Percentiles rank a stretch among this genome's conserved stretches.
These are phyloP conservation scores for Meiosimyza decipiens DNA, from an alignment of 2,888 invertebrate species.

Conservation along the genomic window DNA sequence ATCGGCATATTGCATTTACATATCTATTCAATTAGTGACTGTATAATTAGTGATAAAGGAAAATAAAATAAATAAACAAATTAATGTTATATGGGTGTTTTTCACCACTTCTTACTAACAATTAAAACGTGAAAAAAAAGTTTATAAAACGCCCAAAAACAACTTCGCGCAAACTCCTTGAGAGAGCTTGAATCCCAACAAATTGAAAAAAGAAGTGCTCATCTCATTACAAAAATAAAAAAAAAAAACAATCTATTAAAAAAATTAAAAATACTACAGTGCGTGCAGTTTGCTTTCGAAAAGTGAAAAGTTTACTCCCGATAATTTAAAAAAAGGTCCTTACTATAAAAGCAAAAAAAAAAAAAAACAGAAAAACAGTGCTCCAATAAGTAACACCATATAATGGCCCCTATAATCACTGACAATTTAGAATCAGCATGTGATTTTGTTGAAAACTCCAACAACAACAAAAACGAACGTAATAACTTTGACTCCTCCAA, in stretches of 20 bases:
- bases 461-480: slow-evolving; percentile 46
- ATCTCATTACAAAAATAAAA: slow-evolving; percentile 15
- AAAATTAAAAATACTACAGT: slow-evolving; percentile 21
- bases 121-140: not conserved
- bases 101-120: not conserved
- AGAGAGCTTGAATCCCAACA: not conserved
- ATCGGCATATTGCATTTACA: slow-evolving; percentile 12
- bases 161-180: not conserved
- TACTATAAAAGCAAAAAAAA: slow-evolving; percentile 25
- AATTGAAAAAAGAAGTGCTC: not conserved
- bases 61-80: slow-evolving; percentile 6
- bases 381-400: slow-evolving; percentile 50
- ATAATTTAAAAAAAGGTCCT: slow-evolving; percentile 28
- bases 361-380: slow-evolving; percentile 38
- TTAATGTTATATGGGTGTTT: not conserved
- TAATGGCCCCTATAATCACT: slow-evolving; percentile 66
- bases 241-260: slow-evolving; percentile 29
- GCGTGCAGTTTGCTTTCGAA: slow-evolving; percentile 13
- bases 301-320: slow-evolving; percentile 33
- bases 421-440: slow-evolving; percentile 65
- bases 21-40: slow-evolving; percentile 20
- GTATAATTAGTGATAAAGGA: slow-evolving; percentile 9
- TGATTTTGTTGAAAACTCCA: slow-evolving; percentile 61
- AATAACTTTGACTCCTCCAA: slow-evolving; percentile 42
- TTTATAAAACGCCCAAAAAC: not conserved